Percentiles rank a stretch among this genome's conserved stretches.
Conservation (phyloP, 2,113 vertebrate genomes). For the Chitala chitala region DNA sequence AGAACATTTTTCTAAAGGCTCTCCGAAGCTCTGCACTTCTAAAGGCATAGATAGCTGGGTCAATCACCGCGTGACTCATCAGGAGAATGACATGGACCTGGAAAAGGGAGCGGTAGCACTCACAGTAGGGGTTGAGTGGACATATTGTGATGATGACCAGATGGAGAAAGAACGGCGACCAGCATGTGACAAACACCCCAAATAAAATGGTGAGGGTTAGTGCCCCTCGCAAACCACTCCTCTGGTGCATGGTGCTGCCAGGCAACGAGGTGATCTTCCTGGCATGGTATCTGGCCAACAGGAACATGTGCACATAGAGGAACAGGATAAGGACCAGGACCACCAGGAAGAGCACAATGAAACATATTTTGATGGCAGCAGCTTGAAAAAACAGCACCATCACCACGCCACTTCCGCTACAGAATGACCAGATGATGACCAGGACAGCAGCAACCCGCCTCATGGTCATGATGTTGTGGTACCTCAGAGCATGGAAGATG, state of each 20-base stretch:
- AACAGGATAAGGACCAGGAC: conserved; percentile 77
- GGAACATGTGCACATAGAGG: conserved; percentile 88
- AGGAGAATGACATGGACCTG: conserved; percentile 79
- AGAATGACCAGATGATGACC: conserved; percentile 70
- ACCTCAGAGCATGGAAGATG: conserved; percentile 83
- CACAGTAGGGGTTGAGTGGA: conserved; percentile 84
- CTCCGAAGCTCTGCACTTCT: conserved; percentile 76
- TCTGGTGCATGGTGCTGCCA: conserved; percentile 42
- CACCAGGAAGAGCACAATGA: conserved; percentile 72
- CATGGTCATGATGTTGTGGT: conserved; percentile 85
- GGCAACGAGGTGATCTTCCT: conserved; percentile 70
- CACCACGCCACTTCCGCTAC: conserved; percentile 64
- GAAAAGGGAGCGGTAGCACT: conserved; percentile 87
- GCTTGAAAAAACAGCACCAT: conserved; percentile 75
- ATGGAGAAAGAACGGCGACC: conserved; percentile 87
- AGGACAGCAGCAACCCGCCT: conserved; percentile 61
- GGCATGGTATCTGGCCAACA: conserved; percentile 79
- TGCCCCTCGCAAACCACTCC: conserved; percentile 72
- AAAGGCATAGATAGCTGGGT: conserved; percentile 92
- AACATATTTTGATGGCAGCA: conserved; percentile 70
- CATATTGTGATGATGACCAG: conserved; percentile 80
- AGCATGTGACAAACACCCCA: conserved; percentile 84
- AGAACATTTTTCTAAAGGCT: conserved; percentile 79
- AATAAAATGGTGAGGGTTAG: conserved; percentile 86
- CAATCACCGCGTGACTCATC: conserved; percentile 83